Conservation (phyloP, 1,140 invertebrate genomes). For the Calephelis virginiensis region DNA sequence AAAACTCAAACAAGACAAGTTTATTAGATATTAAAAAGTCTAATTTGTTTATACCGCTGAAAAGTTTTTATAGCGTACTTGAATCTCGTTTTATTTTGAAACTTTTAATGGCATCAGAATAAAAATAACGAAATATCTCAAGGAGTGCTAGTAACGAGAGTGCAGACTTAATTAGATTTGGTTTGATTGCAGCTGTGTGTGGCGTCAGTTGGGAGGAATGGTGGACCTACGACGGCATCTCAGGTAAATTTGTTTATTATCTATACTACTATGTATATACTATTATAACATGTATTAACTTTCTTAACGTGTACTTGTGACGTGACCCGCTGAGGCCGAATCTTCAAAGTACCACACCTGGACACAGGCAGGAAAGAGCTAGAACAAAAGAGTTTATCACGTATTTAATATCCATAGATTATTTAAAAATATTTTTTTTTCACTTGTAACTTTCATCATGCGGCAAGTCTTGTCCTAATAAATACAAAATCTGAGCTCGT, state of each 20-base stretch:
- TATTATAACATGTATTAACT: too few relatives aligned
- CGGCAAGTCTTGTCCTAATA: too few relatives aligned
- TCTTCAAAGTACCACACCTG: too few relatives aligned
- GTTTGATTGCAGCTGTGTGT: conserved; percentile 70
- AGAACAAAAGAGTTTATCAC: too few relatives aligned
- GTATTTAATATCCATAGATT: too few relatives aligned
- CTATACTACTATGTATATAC: too few relatives aligned
- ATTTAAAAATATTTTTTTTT: too few relatives aligned
- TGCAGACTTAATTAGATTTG: conserved; percentile 67
- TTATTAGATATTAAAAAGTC: conserved; percentile 15
- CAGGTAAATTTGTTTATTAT: conserved; percentile 90
- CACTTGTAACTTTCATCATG: too few relatives aligned
- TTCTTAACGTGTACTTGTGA: too few relatives aligned
- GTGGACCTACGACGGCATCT: conserved; percentile 96
- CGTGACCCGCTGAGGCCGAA: too few relatives aligned
- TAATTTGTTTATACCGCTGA: conserved; percentile 17
- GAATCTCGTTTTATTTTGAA: conserved; percentile 8
- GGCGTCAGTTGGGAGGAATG: conserved; percentile 95
- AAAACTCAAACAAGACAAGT: conserved; percentile 6
- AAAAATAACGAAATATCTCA: conserved; percentile 25
- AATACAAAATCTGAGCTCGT: too few relatives aligned
- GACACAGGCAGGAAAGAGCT: too few relatives aligned
- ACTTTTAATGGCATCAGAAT: conserved; percentile 14
- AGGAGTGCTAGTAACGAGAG: conserved; percentile 48
- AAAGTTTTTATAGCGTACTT: conserved; percentile 16